Conservation (phyloP, 2,113 vertebrate species). For the Dipodomys spectabilis region DNA sequence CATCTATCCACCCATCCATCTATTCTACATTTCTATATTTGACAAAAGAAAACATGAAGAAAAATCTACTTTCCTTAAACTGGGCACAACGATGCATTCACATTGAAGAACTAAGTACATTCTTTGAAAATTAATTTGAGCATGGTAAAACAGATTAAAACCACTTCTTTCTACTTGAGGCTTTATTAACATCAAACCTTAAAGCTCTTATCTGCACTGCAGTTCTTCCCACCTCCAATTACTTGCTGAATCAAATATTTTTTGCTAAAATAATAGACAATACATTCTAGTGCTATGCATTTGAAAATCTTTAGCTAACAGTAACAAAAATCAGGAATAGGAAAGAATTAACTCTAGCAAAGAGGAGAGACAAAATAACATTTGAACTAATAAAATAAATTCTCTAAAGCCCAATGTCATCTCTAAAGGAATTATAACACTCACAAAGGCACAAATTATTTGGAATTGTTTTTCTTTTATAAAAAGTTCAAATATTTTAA, state of each 20-base stretch:
- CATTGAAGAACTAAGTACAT: neutral
- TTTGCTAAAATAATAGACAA: constrained; percentile 55
- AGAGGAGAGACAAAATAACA: neutral
- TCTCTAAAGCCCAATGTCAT: neutral
- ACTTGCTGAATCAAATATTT: constrained; percentile 4
- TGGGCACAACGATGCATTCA: neutral
- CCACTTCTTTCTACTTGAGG: neutral
- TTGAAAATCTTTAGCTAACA: constrained; percentile 28
- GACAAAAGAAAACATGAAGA: neutral
- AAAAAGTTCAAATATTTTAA: constrained; percentile 21
- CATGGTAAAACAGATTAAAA: neutral
- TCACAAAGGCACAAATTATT: neutral
- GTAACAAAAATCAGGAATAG: constrained; percentile 30
- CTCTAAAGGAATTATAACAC: neutral
- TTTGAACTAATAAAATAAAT: constrained; percentile 26
- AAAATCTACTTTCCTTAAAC: neutral
- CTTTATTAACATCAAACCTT: constrained; percentile 49
- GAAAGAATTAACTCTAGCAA: neutral
- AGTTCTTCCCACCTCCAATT: neutral
- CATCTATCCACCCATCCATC: neutral
- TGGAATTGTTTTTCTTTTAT: constrained; percentile 26
- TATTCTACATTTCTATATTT: neutral
- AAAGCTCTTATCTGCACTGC: neutral
- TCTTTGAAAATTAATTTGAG: neutral
- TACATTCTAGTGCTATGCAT: neutral